Evolutionary conservation across 2,113 vertebrate species (phyloP).

Genomic region (Osmerus eperlanus): DNA sequence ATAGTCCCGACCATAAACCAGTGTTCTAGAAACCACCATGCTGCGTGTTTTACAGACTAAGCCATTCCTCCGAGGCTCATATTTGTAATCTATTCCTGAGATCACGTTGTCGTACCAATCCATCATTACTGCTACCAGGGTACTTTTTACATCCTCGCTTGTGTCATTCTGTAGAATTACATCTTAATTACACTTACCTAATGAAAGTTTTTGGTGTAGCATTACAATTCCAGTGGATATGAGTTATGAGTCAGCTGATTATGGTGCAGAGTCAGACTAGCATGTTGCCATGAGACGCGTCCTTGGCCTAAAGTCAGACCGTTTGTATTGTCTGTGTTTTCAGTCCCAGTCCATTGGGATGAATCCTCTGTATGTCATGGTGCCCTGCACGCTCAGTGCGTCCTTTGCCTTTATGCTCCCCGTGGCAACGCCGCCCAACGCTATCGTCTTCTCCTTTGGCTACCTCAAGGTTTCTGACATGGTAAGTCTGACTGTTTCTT

Average conservation of each 20-base stretch:
- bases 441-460: slow-evolving; percentile 92
- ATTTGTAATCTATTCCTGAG: slow-evolving; percentile 54
- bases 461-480: slow-evolving; percentile 90
- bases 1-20: slow-evolving; percentile 14
- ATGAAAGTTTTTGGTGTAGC: slow-evolving; percentile 48
- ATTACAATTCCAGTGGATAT: slow-evolving; percentile 26
- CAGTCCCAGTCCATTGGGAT: slow-evolving; percentile 87
- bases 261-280: slow-evolving; percentile 38
- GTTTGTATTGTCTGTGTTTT: slow-evolving; percentile 45
- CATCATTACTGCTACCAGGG: slow-evolving; percentile 44
- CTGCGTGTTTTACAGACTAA: no score
- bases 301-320: slow-evolving; percentile 31
- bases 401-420: slow-evolving; percentile 98
- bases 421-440: slow-evolving; percentile 92
- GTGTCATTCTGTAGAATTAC: slow-evolving; percentile 47
- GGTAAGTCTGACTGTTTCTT: slow-evolving; percentile 71
- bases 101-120: slow-evolving; percentile 46
- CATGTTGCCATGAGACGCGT: slow-evolving; percentile 36
- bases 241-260: slow-evolving; percentile 56
- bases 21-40: no score
- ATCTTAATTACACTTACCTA: slow-evolving; percentile 65
- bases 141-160: slow-evolving; percentile 16
- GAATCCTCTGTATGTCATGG: slow-evolving; percentile 92
- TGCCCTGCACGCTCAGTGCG: slow-evolving; percentile 88
- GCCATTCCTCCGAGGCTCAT: no score